A percentile compares a stretch with the other conserved stretches of the same genome.
These are phyloP conservation scores for Cryptocephalus primarius DNA, from an alignment of 2,888 invertebrate species.

Conservation along the genomic window DNA sequence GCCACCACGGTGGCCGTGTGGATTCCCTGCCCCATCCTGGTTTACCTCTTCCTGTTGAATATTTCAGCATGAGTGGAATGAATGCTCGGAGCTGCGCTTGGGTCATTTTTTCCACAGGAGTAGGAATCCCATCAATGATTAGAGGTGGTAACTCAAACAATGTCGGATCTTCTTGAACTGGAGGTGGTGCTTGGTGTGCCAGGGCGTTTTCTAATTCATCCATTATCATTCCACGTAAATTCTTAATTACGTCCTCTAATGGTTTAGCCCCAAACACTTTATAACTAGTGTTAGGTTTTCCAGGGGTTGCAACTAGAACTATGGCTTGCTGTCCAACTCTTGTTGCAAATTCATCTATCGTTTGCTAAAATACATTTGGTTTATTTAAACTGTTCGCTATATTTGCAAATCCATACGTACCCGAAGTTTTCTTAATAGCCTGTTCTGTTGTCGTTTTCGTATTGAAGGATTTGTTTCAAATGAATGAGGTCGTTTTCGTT, in stretches of 20 bases:
- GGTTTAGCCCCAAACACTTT: constrained; percentile 97
- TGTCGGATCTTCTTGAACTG: constrained; percentile 79
- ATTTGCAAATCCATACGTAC: constrained; percentile 35
- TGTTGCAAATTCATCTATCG: constrained; percentile 94
- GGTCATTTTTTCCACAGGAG: constrained; percentile 98
- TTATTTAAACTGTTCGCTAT: too few relatives aligned
- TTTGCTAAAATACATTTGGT: constrained; percentile 48
- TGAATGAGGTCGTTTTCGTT: constrained; percentile 87
- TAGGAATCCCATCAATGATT: constrained; percentile 95
- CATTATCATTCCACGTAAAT: constrained; percentile 84
- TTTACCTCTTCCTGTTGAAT: constrained; percentile 92
- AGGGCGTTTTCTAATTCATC: constrained; percentile 88
- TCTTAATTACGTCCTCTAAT: constrained; percentile 88
- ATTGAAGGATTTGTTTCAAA: constrained; percentile 97
- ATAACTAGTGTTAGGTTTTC: constrained; percentile 91
- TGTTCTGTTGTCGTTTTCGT: constrained; percentile 88
- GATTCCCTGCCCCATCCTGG: constrained; percentile 97
- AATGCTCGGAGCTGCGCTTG: constrained; percentile 94
- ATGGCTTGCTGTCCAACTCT: constrained; percentile 95
- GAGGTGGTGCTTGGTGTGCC: constrained; percentile 85
- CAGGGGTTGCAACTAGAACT: constrained; percentile 90
- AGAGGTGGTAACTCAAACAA: constrained; percentile 92
- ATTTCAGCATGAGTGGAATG: constrained; percentile 96
- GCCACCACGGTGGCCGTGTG: constrained; percentile 96
- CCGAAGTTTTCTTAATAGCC: constrained; percentile 75